Evolutionary conservation across 23 tunicate genomes (phyloP).

Genomic region (Aplidium turbinatum): DNA sequence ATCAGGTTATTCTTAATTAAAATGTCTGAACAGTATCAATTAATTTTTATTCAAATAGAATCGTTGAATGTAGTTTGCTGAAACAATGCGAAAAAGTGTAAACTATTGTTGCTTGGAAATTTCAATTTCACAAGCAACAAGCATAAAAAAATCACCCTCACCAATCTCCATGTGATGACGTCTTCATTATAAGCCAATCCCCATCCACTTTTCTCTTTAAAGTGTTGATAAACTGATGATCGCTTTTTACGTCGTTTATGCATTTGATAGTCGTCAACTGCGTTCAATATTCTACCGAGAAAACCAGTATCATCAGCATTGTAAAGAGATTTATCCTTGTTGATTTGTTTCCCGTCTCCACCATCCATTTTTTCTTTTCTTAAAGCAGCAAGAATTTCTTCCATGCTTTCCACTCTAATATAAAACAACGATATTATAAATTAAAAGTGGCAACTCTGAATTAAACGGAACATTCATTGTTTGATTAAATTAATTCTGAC

Average conservation of each 20-base stretch:
- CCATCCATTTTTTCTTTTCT: slow-evolving; percentile 10
- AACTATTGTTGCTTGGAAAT: background rate
- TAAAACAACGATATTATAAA: too few species aligned
- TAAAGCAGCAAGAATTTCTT: slow-evolving; percentile 41
- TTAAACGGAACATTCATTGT: too few species aligned
- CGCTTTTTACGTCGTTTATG: slow-evolving; percentile 48
- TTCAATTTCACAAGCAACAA: background rate
- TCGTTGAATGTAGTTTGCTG: too few species aligned
- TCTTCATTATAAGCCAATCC: slow-evolving; percentile 56
- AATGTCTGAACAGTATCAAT: too few species aligned
- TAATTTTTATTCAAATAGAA: too few species aligned
- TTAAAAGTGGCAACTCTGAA: background rate
- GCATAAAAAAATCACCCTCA: slow-evolving; percentile 8
- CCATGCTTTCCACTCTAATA: slow-evolving; percentile 43
- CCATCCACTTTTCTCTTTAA: slow-evolving; percentile 41
- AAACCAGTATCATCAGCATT: too few species aligned
- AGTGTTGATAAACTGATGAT: slow-evolving; percentile 24
- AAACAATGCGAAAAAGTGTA: background rate
- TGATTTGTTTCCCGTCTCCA: background rate
- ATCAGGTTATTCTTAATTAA: too few species aligned
- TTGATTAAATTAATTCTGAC: too few species aligned
- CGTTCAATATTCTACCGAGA: too few species aligned
- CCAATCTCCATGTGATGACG: slow-evolving; percentile 91
- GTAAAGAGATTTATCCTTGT: background rate
- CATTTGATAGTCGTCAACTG: too few species aligned